Evolutionary conservation across 2,113 vertebrate genomes (phyloP).

Genomic region (Tringa solitaria): DNA sequence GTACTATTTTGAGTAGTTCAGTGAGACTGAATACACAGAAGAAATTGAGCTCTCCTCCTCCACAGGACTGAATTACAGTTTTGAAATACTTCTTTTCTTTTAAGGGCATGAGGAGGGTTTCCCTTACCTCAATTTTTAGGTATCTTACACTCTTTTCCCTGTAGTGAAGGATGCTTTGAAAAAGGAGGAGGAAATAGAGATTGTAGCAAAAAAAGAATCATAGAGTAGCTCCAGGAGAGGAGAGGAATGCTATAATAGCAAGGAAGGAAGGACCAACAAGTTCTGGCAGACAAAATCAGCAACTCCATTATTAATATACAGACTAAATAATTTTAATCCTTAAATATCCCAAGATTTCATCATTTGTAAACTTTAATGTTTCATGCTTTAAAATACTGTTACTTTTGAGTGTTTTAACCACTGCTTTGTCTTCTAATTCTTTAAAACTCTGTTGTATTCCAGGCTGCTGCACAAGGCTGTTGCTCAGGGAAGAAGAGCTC

Average conservation of each 20-base stretch:
- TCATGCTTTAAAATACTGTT: background rate
- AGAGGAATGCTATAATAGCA: background rate
- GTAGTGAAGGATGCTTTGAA: background rate
- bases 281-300: background rate
- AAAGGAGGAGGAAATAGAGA: background rate
- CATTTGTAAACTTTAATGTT: accelerated
- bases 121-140: background rate
- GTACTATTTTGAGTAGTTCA: background rate
- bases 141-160: background rate
- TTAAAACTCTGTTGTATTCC: background rate
- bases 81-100: background rate
- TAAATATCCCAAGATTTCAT: accelerated
- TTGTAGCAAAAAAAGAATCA: background rate
- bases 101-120: background rate
- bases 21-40: background rate
- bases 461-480: conserved; percentile 82
- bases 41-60: background rate
- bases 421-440: background rate
- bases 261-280: background rate
- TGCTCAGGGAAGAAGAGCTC: conserved; percentile 76
- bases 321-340: background rate
- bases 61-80: background rate
- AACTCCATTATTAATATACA: accelerated
- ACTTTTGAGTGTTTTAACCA: background rate
- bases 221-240: background rate